Base-by-base conservation (phyloP, 1,140 invertebrate species). In the Anthonomus grandis region DNA sequence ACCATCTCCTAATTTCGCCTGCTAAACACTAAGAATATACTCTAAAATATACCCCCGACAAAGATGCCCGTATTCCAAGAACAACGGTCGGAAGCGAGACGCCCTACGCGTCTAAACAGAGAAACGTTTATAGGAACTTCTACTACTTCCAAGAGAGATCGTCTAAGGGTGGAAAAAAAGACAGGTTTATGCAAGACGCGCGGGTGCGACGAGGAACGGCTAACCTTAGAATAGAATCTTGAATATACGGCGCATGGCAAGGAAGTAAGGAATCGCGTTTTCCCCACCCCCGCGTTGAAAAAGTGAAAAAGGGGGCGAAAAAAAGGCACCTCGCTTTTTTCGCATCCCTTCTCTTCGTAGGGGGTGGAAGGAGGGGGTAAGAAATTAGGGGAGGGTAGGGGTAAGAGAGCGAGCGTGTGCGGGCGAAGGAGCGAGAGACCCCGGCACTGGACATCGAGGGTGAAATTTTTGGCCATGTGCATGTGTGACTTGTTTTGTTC, bases 11-110 rank as follows among this genome's bases (percentile, higher is more conserved):
- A 66, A 72, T 66, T 66, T 68, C 62, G 67, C 68, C 69, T 66
- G 69, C 68, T 70, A 68, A 59, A 63, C 55, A 73, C 70, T 71
- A 70, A 71, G 71, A 73, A 71, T 69, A 66, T 66, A 69, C 66
- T 66, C 67, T 66, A 67, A 62, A 63, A 66, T 66, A 57, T 58
- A 55, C 52, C 54, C 51, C 48, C 45, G 60, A 68, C 45, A 48
- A 55, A 61, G 65, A 67, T 38, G 41, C 39, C 55, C 60, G 50
- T 59, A 64, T 67, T 62, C 50, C 67, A 69, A 71, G 65, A 39
- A 41, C 49, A 59, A 67, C 61, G 66, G 8, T 38, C 34, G 12
- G n/a, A 60, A 70, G 41, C 21, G 59, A 62, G 68, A 70, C 39
- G 38, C 36, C 27, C 21, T 21, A 15, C 39, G 24, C 50, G 49